Percentiles rank a stretch among this genome's conserved stretches.
phyloP scores from a whole-genome alignment of 2,113 vertebrate species.

The Junco hyemalis region DNA sequence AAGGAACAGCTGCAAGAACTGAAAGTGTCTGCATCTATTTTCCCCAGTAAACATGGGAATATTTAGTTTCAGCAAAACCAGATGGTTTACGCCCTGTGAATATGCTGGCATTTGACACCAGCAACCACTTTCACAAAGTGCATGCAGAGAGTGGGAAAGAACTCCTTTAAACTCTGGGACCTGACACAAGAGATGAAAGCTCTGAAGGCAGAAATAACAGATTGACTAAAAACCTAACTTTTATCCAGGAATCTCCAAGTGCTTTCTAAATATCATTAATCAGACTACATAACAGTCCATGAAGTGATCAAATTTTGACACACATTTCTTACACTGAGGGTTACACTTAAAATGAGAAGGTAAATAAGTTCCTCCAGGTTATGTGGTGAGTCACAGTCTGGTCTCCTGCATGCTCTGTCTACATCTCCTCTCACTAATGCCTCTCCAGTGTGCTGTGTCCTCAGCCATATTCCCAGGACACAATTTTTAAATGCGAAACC shows the following conservation, averaged over 20 bases:
- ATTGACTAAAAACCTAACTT: neutral
- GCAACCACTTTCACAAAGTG: neutral
- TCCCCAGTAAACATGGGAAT: conserved; percentile 31
- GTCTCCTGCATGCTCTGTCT: neutral
- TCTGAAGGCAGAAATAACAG: neutral
- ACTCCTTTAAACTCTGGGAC: neutral
- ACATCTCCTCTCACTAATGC: neutral
- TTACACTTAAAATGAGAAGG: neutral
- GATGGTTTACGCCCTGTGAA: conserved; percentile 16
- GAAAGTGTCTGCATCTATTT: conserved; percentile 43
- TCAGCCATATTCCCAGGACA: neutral
- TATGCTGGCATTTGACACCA: conserved; percentile 46
- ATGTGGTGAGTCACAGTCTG: neutral
- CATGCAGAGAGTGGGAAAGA: neutral
- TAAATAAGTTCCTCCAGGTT: neutral
- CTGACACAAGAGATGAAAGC: neutral
- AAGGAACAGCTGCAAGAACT: conserved; percentile 38
- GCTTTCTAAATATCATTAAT: neutral
- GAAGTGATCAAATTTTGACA: neutral
- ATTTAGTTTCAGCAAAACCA: conserved; percentile 51
- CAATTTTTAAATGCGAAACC: neutral
- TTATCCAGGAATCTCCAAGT: neutral
- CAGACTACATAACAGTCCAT: neutral
- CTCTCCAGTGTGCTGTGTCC: neutral
- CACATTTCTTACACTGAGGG: neutral